phyloP scores from a whole-genome alignment of 2,888 invertebrate genomes.

The Microctonus hyperodae region DNA sequence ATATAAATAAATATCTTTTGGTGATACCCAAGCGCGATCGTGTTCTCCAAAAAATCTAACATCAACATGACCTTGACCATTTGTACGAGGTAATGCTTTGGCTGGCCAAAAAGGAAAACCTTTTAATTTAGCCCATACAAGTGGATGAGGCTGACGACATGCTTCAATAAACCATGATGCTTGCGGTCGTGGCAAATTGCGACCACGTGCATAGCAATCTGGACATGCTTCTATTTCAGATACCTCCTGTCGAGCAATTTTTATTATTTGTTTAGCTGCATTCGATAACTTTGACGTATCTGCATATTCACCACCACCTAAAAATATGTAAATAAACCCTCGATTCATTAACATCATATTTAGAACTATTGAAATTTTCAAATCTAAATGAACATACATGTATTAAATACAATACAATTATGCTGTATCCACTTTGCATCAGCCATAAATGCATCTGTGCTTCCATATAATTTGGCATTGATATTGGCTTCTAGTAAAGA shows the following conservation, averaged over 20 bases:
- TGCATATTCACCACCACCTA: slow-evolving; percentile 69
- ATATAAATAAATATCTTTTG: slow-evolving; percentile 83
- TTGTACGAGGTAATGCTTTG: slow-evolving; percentile 81
- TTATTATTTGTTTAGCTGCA: slow-evolving; percentile 79
- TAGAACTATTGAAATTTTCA: background rate
- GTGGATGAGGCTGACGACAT: slow-evolving; percentile 86
- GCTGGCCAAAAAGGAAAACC: slow-evolving; percentile 99
- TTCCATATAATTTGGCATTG: slow-evolving; percentile 77
- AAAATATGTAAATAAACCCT: slow-evolving; percentile 36
- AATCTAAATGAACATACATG: slow-evolving; percentile 72
- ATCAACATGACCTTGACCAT: slow-evolving; percentile 75
- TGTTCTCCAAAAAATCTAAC: slow-evolving; percentile 96
- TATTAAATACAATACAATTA: slow-evolving; percentile 90
- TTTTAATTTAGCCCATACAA: slow-evolving; percentile 96
- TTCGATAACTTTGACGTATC: slow-evolving; percentile 74
- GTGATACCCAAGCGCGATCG: slow-evolving; percentile 90
- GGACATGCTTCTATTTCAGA: slow-evolving; percentile 93
- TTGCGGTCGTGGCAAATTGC: slow-evolving; percentile 63
- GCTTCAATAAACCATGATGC: slow-evolving; percentile 92
- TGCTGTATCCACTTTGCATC: slow-evolving; percentile 95
- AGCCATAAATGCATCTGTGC: slow-evolving; percentile 87
- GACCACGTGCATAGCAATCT: slow-evolving; percentile 90
- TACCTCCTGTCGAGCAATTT: slow-evolving; percentile 87
- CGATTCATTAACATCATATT: background rate
- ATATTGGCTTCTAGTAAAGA: slow-evolving; percentile 79